Evolutionary conservation across 2,113 vertebrate genomes (phyloP), one percentile per base, ranked within the genome.

Genomic region (Pachypanchax playfairii): DNA sequence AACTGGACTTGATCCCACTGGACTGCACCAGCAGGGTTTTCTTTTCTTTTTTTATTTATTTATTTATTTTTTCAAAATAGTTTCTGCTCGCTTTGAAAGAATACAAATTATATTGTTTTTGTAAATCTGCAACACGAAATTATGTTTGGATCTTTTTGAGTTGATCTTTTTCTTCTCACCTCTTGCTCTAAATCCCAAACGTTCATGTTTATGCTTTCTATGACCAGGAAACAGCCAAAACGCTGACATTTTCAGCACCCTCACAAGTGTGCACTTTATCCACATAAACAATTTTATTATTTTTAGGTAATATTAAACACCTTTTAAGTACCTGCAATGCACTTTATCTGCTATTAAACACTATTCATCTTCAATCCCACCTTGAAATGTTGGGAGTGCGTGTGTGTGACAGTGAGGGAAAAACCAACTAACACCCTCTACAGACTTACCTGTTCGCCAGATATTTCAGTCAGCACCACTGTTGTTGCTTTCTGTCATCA

Each of bases 361-460:
- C 24, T 14, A 29, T 47, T 7, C 33, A 38, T 56, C 33, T 71
- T 55, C 20, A 17, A 73, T 60, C 42, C 39, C 22, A 7, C 12
- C 20, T 44, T 24, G 31, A 53, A 55, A 26, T 4, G 1, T 46
- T 48, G 0, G 39, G 61, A 26, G 25, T n/a, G 6, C 26, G 2
- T 14, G 22, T 15, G 44, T 55, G 6, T 9, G 29, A 17, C 31
- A 59, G 68, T 70, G 51, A 46, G 29, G 11, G 10, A n/a, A 24
- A 54, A 24, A 17, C 51, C 29, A 78, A 70, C 50, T 67, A 36
- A 33, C 52, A 70, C 11, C 50, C 14, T 49, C 66, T 50, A 51
- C 62, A 62, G 58, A 74, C 88, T 87, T 79, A 90, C 88, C 88
- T 87, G 79, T 58, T 65, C 55, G 67, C 50, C 59, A 68, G 44